Evolutionary conservation across 2,113 vertebrate species (phyloP), one percentile per base, ranked within the genome.

Genomic region (Morone saxatilis): DNA sequence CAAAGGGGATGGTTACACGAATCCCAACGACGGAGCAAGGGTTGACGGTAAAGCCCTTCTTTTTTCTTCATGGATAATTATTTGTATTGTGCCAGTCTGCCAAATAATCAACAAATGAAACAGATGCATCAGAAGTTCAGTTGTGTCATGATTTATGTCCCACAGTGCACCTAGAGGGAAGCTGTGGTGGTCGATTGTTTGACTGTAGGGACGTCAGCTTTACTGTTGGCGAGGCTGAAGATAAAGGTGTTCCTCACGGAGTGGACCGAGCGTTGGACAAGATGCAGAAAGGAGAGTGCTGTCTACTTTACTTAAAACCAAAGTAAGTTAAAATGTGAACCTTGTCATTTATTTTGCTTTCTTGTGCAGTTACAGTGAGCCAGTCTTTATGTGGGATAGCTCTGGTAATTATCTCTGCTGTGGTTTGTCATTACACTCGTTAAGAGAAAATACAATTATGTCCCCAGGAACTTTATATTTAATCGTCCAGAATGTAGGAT

Each of bases 261-360:
- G 97, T 99, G 0, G 98, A 99, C 94, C 96, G 97, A 81, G 97
- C 98, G 76, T 95, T 99, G 94, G 97, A 99, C 91, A 99, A 97
- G 88, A 99, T 99, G 97, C 98, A 98, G 91, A 96, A 95, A 79
- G 98, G 96, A 93, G 98, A 99, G 74, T 96, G 98, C 62, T 99
- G 97, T 76, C 4, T 98, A 71, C 94, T 99, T 78, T 93, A 97
- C 89, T 92, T 99, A 31, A 95, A 95, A 84, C 95, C 97, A 84
- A 96, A 96, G 98, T 99, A 94, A 94, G 97, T 84, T 10, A 65
- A 54, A 62, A 54, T 48, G 2, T 62, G 54, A 48, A 53, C 2
- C 31, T 3, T 48, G 20, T 50, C 47, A 43, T 22, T 6, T 40
- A 2, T 22, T 57, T 48, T 59, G 22, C 36, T 63, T 9, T n/a